Conservation (phyloP, 2,888 invertebrate genomes). For the Bugulina stolonifera region DNA sequence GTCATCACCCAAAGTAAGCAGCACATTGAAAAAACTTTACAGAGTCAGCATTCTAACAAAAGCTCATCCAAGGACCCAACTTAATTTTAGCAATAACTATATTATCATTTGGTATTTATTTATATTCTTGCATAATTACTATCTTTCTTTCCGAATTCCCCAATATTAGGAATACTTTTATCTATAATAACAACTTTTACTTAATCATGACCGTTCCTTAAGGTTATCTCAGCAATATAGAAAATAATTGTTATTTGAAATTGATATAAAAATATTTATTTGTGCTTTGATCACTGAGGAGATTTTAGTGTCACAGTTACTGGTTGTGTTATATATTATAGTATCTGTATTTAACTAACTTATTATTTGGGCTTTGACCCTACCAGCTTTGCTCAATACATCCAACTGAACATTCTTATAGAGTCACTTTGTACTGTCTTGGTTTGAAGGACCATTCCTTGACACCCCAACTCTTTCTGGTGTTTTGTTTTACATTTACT, state of each 20-base stretch:
- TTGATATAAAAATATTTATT: not conserved
- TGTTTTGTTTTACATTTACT: not conserved
- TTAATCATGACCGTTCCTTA: too few relatives aligned
- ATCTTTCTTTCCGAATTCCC: too few relatives aligned
- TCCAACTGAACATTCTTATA: not conserved
- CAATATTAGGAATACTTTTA: too few relatives aligned
- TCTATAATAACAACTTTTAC: too few relatives aligned
- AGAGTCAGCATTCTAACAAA: conserved; percentile 7
- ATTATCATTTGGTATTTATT: not conserved
- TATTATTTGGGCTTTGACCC: not conserved
- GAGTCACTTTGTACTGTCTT: not conserved
- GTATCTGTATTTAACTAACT: not conserved
- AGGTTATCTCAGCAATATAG: too few relatives aligned
- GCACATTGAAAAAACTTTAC: not conserved
- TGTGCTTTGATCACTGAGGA: not conserved
- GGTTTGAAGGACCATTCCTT: not conserved
- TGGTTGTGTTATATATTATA: not conserved
- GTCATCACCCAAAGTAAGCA: not conserved
- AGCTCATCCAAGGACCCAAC: not conserved
- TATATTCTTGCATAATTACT: not conserved
- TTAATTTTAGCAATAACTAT: not conserved
- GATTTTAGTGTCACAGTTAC: not conserved
- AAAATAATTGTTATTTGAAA: not conserved
- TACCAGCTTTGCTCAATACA: conserved; percentile 18
- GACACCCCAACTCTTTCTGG: not conserved